phyloP scores from a whole-genome alignment of 1,140 invertebrate species.

The Oryctes rhinoceros region DNA sequence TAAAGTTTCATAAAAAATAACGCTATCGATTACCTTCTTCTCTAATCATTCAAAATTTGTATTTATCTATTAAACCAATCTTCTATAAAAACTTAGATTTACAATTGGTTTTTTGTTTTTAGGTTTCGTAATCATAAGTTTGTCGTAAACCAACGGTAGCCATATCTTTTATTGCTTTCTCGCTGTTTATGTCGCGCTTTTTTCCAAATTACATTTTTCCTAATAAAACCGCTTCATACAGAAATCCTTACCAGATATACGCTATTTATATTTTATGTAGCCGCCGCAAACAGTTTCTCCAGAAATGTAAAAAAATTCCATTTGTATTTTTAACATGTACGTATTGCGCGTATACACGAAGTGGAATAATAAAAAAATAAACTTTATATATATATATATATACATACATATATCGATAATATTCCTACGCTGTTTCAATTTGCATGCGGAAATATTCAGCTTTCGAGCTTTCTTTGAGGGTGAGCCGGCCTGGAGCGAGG shows the following conservation, averaged over 20 bases:
- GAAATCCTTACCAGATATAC: not conserved
- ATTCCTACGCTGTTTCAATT: slow-evolving; percentile 31
- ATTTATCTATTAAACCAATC: too few species aligned
- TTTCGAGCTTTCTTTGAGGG: slow-evolving; percentile 38
- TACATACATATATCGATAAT: slow-evolving; percentile 36
- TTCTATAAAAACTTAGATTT: too few species aligned
- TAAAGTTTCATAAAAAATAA: too few species aligned
- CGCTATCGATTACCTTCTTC: too few species aligned
- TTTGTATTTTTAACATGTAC: slow-evolving; percentile 27
- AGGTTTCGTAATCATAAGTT: too few species aligned
- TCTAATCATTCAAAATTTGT: too few species aligned
- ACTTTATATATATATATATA: slow-evolving; percentile 37
- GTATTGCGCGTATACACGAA: slow-evolving; percentile 24
- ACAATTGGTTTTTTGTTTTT: too few species aligned
- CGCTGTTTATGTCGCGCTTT: too few species aligned
- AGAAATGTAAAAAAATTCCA: slow-evolving; percentile 13
- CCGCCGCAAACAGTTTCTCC: not conserved
- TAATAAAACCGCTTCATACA: slow-evolving; percentile 10
- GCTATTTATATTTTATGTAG: slow-evolving; percentile 31
- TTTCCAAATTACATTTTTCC: not conserved
- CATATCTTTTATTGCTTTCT: too few species aligned
- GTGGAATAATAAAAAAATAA: slow-evolving; percentile 1
- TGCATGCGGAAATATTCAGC: slow-evolving; percentile 35
- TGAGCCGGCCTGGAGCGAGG: not conserved
- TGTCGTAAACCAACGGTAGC: too few species aligned